Evolutionary conservation across 2,888 invertebrate species (phyloP).

Genomic region (Spilarctia lutea): DNA sequence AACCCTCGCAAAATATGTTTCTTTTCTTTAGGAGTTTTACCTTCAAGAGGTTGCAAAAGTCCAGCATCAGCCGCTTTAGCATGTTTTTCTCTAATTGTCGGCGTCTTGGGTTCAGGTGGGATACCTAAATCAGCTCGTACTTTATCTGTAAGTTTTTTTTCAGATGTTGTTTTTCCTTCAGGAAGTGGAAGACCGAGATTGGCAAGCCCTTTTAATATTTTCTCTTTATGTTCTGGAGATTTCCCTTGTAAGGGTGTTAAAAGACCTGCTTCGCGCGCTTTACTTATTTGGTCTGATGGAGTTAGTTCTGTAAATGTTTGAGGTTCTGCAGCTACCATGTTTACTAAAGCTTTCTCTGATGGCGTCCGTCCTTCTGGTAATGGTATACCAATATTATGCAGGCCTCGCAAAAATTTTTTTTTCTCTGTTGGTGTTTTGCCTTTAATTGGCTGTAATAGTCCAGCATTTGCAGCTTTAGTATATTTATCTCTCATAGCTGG

Average conservation of each 20-base stretch:
- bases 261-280: neutral
- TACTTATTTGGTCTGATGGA: neutral
- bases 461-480: constrained; percentile 17
- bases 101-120: neutral
- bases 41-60: neutral
- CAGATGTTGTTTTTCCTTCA: constrained; percentile 7
- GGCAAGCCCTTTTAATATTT: neutral
- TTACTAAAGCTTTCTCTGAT: constrained; percentile 26
- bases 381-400: constrained; percentile 44
- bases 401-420: constrained; percentile 41
- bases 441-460: constrained; percentile 8
- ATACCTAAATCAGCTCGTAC: constrained; percentile 4
- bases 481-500: constrained; percentile 23
- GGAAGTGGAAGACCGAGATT: constrained; percentile 1
- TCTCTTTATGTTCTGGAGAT: constrained; percentile 5
- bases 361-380: constrained; percentile 53
- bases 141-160: neutral
- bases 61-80: constrained; percentile 9
- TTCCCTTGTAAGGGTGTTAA: constrained; percentile 1
- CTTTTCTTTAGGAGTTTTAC: neutral
- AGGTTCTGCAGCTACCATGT: neutral
- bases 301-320: neutral
- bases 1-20: neutral
- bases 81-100: neutral
- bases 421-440: constrained; percentile 48